Evolutionary conservation across 2,113 vertebrate genomes (phyloP).

Genomic region (Aplodontia rufa): DNA sequence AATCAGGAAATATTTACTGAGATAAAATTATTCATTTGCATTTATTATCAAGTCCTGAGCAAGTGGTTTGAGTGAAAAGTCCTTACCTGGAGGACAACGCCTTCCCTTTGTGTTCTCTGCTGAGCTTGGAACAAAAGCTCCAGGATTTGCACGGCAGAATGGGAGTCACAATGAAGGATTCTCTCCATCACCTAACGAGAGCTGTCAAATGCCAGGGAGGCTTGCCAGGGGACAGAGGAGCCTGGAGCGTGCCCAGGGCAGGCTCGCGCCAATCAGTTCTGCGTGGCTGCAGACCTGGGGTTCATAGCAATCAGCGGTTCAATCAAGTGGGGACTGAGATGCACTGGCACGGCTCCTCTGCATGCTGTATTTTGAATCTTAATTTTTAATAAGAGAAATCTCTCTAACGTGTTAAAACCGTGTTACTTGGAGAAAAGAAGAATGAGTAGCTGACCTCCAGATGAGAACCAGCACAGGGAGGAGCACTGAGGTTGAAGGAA

Average conservation of each 20-base stretch:
- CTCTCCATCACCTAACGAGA: background rate
- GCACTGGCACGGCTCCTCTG: background rate
- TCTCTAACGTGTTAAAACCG: background rate
- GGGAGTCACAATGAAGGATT: background rate
- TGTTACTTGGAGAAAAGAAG: background rate
- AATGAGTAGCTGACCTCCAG: background rate
- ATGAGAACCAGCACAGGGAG: background rate
- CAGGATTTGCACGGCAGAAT: background rate
- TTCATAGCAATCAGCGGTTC: background rate
- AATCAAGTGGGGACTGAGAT: background rate
- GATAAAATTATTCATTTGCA: background rate
- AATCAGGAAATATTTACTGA: conserved; percentile 1
- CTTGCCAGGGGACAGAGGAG: background rate
- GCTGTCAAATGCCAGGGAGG: background rate
- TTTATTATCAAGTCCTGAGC: background rate
- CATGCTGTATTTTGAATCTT: conserved; percentile 28
- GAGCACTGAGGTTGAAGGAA: background rate
- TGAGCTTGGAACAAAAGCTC: background rate
- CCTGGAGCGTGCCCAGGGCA: background rate
- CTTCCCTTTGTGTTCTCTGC: background rate
- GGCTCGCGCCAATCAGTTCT: background rate
- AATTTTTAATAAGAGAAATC: conserved; percentile 27
- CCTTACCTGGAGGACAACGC: background rate
- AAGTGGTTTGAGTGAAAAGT: background rate
- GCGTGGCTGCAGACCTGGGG: background rate